These are phyloP conservation scores for Cerastoderma edule DNA, from an alignment of 2,888 invertebrate species.

Conservation along the genomic window DNA sequence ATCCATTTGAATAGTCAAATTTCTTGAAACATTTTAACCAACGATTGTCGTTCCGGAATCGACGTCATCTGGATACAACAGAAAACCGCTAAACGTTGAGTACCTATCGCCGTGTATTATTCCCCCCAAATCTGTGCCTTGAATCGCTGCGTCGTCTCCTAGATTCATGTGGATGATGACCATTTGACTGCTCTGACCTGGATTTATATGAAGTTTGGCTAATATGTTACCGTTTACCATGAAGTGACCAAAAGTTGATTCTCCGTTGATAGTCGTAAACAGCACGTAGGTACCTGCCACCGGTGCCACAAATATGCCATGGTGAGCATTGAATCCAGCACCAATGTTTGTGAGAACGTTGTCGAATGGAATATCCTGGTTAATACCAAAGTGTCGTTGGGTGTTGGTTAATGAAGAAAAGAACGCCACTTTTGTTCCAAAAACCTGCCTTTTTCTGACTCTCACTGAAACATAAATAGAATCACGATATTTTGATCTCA, in stretches of 20 bases:
- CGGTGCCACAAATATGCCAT: slow-evolving; percentile 28
- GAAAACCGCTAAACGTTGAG: background rate
- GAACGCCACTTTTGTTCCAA: background rate
- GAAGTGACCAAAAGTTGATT: background rate
- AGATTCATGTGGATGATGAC: background rate
- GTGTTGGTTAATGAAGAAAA: background rate
- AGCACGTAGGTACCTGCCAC: slow-evolving; percentile 26
- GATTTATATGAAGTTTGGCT: background rate
- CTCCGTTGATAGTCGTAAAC: background rate
- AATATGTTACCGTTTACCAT: background rate
- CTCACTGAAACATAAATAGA: too few relatives aligned
- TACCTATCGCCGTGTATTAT: background rate
- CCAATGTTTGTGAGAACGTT: slow-evolving; percentile 13
- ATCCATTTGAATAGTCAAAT: too few relatives aligned
- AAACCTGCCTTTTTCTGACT: background rate
- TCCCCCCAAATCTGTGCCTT: background rate
- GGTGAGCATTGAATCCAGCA: slow-evolving; percentile 20
- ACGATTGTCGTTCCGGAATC: background rate
- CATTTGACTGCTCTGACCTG: background rate
- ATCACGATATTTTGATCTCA: too few relatives aligned
- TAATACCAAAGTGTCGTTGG: background rate
- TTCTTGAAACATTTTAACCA: too few relatives aligned
- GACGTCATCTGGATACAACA: background rate
- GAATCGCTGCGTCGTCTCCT: background rate
- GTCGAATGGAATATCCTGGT: slow-evolving; percentile 8